phyloP scores from a whole-genome alignment of 1,140 invertebrate species.

The Stratiolaelaps scimitus region DNA sequence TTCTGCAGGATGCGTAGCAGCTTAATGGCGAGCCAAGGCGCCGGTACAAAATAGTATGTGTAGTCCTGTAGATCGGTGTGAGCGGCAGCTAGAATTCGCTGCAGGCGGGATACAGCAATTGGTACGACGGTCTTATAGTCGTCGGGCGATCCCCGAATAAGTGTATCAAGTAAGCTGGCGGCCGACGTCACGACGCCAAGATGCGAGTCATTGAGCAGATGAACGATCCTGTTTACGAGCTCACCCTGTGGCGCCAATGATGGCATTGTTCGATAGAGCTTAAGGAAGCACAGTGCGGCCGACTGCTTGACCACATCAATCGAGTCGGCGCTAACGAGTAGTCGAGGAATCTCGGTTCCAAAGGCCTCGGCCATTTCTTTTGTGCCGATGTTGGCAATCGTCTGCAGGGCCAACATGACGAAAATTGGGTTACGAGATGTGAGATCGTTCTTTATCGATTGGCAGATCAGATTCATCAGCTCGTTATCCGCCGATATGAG shows the following conservation, averaged over 20 bases:
- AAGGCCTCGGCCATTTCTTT: constrained; percentile 99
- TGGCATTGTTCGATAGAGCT: constrained; percentile 79
- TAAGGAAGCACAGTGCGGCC: constrained; percentile 85
- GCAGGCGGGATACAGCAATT: constrained; percentile 82
- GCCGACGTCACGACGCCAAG: constrained; percentile 92
- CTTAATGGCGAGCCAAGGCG: constrained; percentile 98
- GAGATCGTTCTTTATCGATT: constrained; percentile 98
- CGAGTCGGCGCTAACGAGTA: constrained; percentile 86
- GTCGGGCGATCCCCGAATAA: constrained; percentile 96
- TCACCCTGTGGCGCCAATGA: constrained; percentile 90
- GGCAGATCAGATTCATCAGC: constrained; percentile 96
- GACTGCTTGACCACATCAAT: constrained; percentile 99
- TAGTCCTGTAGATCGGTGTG: constrained; percentile 99
- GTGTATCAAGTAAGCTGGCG: constrained; percentile 89
- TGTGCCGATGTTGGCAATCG: constrained; percentile 98
- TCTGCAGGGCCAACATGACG: constrained; percentile 98
- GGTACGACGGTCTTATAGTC: constrained; percentile 99
- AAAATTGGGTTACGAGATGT: constrained; percentile 92
- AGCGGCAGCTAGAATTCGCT: constrained; percentile 85
- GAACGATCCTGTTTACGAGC: constrained; percentile 97
- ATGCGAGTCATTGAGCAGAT: constrained; percentile 96
- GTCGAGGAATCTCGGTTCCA: constrained; percentile 90
- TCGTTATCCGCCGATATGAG: constrained; percentile 98
- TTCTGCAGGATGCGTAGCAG: constrained; percentile 89
- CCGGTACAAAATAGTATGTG: constrained; percentile 99